These are phyloP conservation scores for Lomographa bimaculata DNA, from an alignment of 2,888 invertebrate genomes.

Conservation along the genomic window DNA sequence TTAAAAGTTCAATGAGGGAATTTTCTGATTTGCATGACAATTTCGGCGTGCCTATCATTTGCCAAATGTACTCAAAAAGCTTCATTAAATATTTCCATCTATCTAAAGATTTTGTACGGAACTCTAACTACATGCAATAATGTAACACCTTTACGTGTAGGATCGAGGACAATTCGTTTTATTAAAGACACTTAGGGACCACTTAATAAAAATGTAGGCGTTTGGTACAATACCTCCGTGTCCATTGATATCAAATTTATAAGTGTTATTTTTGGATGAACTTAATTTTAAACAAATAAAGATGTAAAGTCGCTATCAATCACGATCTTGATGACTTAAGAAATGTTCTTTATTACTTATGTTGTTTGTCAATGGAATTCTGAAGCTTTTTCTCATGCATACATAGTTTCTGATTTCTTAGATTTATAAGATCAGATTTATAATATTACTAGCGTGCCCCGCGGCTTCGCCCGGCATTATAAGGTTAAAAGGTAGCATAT, in stretches of 20 bases:
- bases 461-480: too few species aligned
- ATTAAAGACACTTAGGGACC: slow-evolving; percentile 74
- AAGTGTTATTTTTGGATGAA: slow-evolving; percentile 45
- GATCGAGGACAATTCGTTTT: slow-evolving; percentile 67
- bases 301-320: slow-evolving; percentile 19
- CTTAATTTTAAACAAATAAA: slow-evolving; percentile 45
- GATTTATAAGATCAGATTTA: too few species aligned
- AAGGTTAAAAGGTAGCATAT: too few species aligned
- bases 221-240: slow-evolving; percentile 48
- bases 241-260: slow-evolving; percentile 42
- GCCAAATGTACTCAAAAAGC: too few species aligned
- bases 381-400: too few species aligned
- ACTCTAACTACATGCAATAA: slow-evolving; percentile 1
- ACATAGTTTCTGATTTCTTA: too few species aligned
- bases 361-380: too few species aligned
- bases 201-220: slow-evolving; percentile 77
- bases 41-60: too few species aligned
- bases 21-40: too few species aligned
- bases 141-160: slow-evolving; percentile 19
- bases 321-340: slow-evolving; percentile 10
- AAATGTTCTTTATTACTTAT: slow-evolving; percentile 7
- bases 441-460: too few species aligned
- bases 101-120: slow-evolving; percentile 16
- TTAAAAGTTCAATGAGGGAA: too few species aligned
- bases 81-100: too few species aligned